phyloP scores from a whole-genome alignment of 2,888 invertebrate genomes.

The Drosophila glabriapex region DNA sequence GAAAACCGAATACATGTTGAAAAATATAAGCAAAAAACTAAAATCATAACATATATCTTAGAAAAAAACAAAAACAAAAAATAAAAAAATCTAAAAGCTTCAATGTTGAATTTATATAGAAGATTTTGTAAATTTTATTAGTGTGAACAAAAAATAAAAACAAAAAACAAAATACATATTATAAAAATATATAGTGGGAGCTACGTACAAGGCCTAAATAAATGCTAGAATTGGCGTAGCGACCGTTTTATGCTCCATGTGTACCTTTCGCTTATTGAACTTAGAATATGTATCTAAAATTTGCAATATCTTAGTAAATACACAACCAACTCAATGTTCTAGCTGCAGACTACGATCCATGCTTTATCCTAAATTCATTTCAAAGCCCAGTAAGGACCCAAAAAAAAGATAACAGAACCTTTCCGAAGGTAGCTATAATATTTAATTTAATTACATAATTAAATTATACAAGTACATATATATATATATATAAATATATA shows the following conservation, averaged over 20 bases:
- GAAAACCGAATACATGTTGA: constrained; percentile 49
- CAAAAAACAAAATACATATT: constrained; percentile 33
- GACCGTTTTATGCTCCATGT: constrained; percentile 80
- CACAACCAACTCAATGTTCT: constrained; percentile 51
- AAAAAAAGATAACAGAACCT: constrained; percentile 54
- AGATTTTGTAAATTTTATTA: constrained; percentile 77
- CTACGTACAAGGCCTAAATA: constrained; percentile 41
- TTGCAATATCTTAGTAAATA: constrained; percentile 61
- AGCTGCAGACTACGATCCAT: constrained; percentile 39
- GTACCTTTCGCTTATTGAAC: constrained; percentile 80
- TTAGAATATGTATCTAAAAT: constrained; percentile 60
- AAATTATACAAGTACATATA: constrained; percentile 42
- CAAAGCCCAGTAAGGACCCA: constrained; percentile 10
- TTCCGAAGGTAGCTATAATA: constrained; percentile 73
- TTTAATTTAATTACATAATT: constrained; percentile 51
- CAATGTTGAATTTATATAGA: constrained; percentile 80
- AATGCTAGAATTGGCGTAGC: constrained; percentile 38
- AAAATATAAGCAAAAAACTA: constrained; percentile 37
- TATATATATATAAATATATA: constrained; percentile 24
- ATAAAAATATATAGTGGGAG: constrained; percentile 33
- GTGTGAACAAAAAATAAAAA: constrained; percentile 41
- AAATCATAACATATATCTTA: constrained; percentile 37
- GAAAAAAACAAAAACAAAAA: constrained; percentile 36
- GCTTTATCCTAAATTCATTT: constrained; percentile 25
- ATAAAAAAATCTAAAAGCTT: constrained; percentile 61